Evolutionary conservation across 2,113 vertebrate species (phyloP).

Genomic region (Eretmochelys imbricata): DNA sequence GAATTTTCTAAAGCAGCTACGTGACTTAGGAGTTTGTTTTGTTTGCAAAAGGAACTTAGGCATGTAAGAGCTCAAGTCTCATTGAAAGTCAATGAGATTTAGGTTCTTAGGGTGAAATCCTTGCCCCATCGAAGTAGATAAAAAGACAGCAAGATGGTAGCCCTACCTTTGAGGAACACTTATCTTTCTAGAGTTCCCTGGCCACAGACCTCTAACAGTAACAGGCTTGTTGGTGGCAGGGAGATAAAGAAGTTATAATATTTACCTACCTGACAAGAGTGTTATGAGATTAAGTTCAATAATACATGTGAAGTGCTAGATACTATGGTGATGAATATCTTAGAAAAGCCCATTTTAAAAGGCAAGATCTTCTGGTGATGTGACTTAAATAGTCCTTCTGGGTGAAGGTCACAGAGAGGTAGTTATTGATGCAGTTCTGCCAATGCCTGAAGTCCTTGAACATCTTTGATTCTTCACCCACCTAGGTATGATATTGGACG

Average conservation of each 20-base stretch:
- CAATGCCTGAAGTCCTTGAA: neutral
- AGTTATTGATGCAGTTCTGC: conserved; percentile 9
- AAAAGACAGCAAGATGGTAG: neutral
- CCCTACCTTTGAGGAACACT: neutral
- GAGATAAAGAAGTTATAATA: neutral
- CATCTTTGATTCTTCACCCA: conserved; percentile 19
- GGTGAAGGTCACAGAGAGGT: neutral
- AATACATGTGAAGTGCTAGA: neutral
- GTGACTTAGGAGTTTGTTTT: neutral
- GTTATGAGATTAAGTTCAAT: neutral
- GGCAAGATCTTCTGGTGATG: neutral
- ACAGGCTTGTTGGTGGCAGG: neutral
- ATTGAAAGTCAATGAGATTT: neutral
- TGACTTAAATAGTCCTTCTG: conserved; percentile 9
- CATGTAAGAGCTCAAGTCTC: neutral
- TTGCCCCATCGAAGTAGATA: neutral
- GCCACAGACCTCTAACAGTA: neutral
- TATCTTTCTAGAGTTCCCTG: neutral
- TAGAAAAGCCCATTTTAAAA: neutral
- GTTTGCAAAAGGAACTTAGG: neutral
- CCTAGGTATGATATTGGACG: conserved; percentile 8
- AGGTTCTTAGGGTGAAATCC: neutral
- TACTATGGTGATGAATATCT: neutral
- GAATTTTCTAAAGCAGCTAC: neutral
- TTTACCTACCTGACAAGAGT: neutral